These are phyloP conservation scores for Podargus strigoides DNA, from an alignment of 2,797 vertebrate species.

Conservation along the genomic window DNA sequence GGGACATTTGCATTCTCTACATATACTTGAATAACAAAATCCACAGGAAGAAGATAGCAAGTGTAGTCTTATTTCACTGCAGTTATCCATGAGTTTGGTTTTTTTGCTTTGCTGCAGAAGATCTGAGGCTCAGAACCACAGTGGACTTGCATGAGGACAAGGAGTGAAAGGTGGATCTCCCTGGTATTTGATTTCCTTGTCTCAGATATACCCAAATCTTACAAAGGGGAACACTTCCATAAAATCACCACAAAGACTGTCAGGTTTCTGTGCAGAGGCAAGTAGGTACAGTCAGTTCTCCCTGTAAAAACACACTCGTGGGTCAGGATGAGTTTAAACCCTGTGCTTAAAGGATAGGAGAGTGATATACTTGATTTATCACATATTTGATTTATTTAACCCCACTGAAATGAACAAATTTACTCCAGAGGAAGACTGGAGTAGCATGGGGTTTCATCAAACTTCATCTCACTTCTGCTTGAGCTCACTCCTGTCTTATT, in stretches of 20 bases:
- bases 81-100: background rate
- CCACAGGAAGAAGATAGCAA: too few relatives aligned
- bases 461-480: background rate
- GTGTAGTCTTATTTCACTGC: accelerated
- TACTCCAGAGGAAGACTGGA: background rate
- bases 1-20: accelerated
- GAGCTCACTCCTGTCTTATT: background rate
- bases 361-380: background rate
- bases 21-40: background rate
- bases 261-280: background rate
- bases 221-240: accelerated
- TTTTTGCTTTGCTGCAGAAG: background rate
- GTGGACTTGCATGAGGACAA: background rate
- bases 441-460: background rate
- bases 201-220: background rate
- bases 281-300: background rate
- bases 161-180: background rate
- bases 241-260: accelerated
- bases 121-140: accelerated
- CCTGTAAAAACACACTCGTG: background rate
- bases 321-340: background rate
- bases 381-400: background rate
- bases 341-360: background rate
- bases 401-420: background rate
- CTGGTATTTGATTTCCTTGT: background rate